Base-by-base conservation (phyloP, 2,888 invertebrate species). In the Tuberolachnus salignus region DNA sequence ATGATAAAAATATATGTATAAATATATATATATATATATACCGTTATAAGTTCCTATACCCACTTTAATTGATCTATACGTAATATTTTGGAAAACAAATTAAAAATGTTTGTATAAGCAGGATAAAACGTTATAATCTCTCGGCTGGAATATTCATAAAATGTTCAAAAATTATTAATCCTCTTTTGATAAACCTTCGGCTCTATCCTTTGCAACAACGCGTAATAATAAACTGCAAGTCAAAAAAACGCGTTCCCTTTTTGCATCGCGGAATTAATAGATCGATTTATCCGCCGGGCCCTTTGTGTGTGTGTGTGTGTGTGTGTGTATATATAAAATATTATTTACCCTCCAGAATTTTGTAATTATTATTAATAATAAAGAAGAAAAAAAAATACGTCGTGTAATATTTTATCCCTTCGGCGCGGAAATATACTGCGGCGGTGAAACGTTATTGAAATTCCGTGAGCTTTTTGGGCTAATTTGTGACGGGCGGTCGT, bases 101-200 rank as follows among this genome's bases (percentile, higher is more conserved):
- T 59, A 46, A 21, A 26, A 70, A 70, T 0, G 55, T 46, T 59
- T 9, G 3, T n/a, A 34, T 34, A 4, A 34, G 6, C 34, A 59
- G 19, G 57, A 71, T 71, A 57, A 71, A 71, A 71, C 57, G 11
- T 13, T 57, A 59, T 71, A 57, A 16, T 6, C 46, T 14, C 3
- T 13, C 13, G 23, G 13, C 8, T 44, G 14, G 3, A 34, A n/a
- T 44, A 57, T 70, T 44, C 6, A 44, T 34, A 55, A 55, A 57
- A 57, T 26, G 4, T 49, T 34, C 8, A 23, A 55, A 44, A 16
- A 70, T 26, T 71, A 57, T 57, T 23, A 57, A 23, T n/a, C 3
- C 44, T 19, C 44, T 57, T 44, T 44, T 23, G 21, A 10, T 49
- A 21, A 1, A 34, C 19, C 9, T 53, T 69, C 34, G 34, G 3